These are phyloP conservation scores for Corvus cornix DNA, from an alignment of 2,113 vertebrate species.

Conservation along the genomic window DNA sequence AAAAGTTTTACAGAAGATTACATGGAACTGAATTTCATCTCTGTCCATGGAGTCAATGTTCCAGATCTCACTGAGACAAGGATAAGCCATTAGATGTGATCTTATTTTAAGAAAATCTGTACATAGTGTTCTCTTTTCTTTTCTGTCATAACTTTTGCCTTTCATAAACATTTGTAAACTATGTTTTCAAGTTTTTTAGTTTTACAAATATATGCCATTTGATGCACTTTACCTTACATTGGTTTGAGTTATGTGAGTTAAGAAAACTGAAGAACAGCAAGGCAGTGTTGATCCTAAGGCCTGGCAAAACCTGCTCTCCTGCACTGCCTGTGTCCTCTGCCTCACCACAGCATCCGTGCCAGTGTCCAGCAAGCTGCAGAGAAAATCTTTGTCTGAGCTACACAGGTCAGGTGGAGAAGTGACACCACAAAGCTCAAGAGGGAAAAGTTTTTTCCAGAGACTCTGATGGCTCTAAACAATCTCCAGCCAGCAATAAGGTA, in stretches of 20 bases:
- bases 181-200: neutral
- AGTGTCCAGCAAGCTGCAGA: neutral
- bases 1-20: neutral
- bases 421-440: neutral
- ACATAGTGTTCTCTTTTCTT: rapidly evolving
- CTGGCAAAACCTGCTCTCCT: neutral
- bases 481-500: neutral
- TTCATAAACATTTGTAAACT: neutral
- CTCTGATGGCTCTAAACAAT: too few species aligned
- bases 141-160: neutral
- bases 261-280: neutral
- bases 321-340: neutral
- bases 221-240: neutral
- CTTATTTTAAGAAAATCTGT: neutral
- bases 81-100: neutral
- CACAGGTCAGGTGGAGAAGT: neutral
- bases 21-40: neutral
- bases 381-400: neutral
- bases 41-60: neutral
- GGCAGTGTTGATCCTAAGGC: neutral
- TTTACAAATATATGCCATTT: neutral
- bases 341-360: neutral
- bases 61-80: neutral
- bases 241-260: neutral
- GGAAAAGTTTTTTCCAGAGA: neutral